Percentiles rank a stretch among this genome's conserved stretches.
Conservation (phyloP, 2,888 invertebrate genomes). For the Cephus rjabovi region DNA sequence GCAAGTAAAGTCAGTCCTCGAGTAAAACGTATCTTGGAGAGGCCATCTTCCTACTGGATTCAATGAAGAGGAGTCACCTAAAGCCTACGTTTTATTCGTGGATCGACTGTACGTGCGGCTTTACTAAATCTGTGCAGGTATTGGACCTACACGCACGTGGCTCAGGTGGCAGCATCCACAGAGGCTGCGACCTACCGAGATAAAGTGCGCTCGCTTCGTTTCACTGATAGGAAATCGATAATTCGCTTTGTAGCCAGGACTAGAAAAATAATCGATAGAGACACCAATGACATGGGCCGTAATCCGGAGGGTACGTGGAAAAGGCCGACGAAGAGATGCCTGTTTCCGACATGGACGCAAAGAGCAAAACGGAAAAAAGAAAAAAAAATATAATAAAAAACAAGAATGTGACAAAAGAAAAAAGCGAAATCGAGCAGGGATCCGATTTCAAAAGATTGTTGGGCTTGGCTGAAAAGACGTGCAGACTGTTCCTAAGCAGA, state of each 20-base stretch:
- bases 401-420: no score
- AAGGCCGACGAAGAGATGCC: slow-evolving; percentile 2
- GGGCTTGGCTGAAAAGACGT: no score
- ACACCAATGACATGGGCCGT: not conserved
- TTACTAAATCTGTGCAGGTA: not conserved
- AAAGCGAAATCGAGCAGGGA: not conserved
- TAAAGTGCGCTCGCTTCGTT: slow-evolving; percentile 35
- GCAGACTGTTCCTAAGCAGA: no score
- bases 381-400: not conserved
- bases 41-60: not conserved
- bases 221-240: slow-evolving; percentile 42
- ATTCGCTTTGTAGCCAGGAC: slow-evolving; percentile 30
- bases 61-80: not conserved
- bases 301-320: not conserved
- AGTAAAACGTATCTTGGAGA: not conserved
- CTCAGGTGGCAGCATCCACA: not conserved
- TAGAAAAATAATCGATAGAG: slow-evolving; percentile 11
- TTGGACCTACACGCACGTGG: not conserved
- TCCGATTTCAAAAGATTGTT: not conserved
- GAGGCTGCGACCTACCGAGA: slow-evolving; percentile 27
- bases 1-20: not conserved
- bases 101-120: not conserved
- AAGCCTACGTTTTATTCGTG: not conserved
- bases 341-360: not conserved
- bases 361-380: slow-evolving; percentile 8